Conservation (phyloP, 23 tunicate species). For the Corella eumyota region DNA sequence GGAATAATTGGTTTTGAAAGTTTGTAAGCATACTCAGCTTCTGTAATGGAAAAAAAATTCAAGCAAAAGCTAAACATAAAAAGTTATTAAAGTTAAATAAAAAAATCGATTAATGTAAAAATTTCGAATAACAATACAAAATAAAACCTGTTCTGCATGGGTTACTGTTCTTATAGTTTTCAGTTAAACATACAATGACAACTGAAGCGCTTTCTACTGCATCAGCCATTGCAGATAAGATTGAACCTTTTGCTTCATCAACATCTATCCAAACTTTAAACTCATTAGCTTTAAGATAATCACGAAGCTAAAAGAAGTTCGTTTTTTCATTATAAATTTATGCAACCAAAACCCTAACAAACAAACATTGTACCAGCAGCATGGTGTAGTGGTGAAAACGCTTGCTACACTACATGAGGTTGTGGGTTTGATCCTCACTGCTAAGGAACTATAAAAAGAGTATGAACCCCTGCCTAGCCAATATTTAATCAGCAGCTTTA, state of each 20-base stretch:
- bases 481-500: too few species aligned
- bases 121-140: not conserved
- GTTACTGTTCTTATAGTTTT: slow-evolving; percentile 68
- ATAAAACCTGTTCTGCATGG: slow-evolving; percentile 55
- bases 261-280: slow-evolving; percentile 56
- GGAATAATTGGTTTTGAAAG: slow-evolving; percentile 43
- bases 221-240: slow-evolving; percentile 51
- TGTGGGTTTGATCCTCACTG: too few species aligned
- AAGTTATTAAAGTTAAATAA: too few species aligned
- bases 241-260: slow-evolving; percentile 40
- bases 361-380: too few species aligned
- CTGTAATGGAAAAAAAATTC: slow-evolving; percentile 6
- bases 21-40: slow-evolving; percentile 73
- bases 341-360: not conserved
- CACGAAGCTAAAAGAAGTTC: slow-evolving; percentile 23
- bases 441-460: too few species aligned
- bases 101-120: too few species aligned
- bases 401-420: too few species aligned
- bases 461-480: too few species aligned
- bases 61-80: too few species aligned
- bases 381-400: too few species aligned
- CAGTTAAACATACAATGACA: slow-evolving; percentile 52
- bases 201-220: slow-evolving; percentile 60
- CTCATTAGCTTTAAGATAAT: slow-evolving; percentile 11
- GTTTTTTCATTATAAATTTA: not conserved